A percentile compares a stretch with the other conserved stretches of the same genome.
Conservation (phyloP, 2,113 vertebrate species). For the Leuciscus idus region DNA sequence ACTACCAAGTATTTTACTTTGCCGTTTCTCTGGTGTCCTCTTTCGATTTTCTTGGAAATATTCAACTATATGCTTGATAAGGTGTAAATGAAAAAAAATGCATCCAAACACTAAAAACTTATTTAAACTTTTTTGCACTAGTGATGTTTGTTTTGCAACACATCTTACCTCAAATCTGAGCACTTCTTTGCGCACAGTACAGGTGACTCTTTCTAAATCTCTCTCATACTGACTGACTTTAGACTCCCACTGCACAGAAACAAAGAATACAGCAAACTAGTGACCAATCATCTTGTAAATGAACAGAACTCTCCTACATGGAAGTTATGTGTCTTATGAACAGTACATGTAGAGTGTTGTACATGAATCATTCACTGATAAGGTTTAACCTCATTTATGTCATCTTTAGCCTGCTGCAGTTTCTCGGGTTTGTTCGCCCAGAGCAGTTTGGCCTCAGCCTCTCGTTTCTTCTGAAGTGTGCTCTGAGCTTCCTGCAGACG, state of each 20-base stretch:
- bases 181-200: constrained; percentile 91
- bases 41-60: no score
- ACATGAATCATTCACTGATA: neutral
- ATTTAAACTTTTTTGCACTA: no score
- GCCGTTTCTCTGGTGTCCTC: no score
- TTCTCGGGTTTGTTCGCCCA: constrained; percentile 98
- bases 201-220: constrained; percentile 90
- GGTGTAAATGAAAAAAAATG: no score
- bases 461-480: constrained; percentile 93
- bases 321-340: neutral
- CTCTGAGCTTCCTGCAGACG: constrained; percentile 94
- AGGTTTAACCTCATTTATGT: constrained; percentile 86
- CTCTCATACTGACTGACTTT: constrained; percentile 90
- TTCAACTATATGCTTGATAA: no score
- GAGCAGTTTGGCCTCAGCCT: constrained; percentile 89
- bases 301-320: neutral
- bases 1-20: no score
- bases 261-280: neutral
- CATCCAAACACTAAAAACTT: no score
- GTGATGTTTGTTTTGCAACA: no score
- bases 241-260: constrained; percentile 86
- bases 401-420: constrained; percentile 94
- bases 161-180: constrained; percentile 88
- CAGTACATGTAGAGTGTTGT: neutral
- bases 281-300: neutral